phyloP scores from a whole-genome alignment of 2,113 vertebrate genomes.

The Micromys minutus region DNA sequence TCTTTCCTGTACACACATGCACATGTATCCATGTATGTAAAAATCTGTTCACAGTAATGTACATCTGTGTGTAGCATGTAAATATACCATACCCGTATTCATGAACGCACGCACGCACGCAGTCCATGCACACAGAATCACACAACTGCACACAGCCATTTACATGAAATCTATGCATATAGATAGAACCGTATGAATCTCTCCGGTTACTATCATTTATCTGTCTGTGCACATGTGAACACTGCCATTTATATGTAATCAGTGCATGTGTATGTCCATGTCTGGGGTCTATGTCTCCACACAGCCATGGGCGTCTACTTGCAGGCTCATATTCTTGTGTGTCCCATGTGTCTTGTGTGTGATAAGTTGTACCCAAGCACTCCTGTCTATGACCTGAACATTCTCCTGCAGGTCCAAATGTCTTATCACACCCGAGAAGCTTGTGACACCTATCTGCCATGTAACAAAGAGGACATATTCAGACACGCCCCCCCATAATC shows the following conservation, averaged over 20 bases:
- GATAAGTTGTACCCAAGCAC: accelerated
- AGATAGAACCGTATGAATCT: neutral
- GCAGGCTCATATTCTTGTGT: neutral
- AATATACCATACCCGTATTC: neutral
- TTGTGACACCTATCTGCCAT: neutral
- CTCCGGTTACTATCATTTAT: neutral
- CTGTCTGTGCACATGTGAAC: neutral
- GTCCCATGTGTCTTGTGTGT: accelerated
- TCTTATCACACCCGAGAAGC: neutral
- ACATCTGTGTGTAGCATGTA: neutral
- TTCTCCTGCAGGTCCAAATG: neutral
- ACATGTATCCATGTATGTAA: accelerated
- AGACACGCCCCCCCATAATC: accelerated
- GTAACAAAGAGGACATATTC: accelerated
- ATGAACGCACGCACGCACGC: neutral
- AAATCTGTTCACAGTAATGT: neutral
- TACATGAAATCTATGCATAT: no score
- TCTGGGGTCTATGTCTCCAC: no score
- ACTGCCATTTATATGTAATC: no score
- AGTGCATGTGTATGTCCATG: no score
- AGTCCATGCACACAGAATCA: neutral
- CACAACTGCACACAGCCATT: neutral
- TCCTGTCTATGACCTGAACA: accelerated
- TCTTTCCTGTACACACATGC: neutral
- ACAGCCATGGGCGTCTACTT: neutral